A percentile compares a stretch with the other conserved stretches of the same genome.
Evolutionary conservation across 2,797 vertebrate species (phyloP).

Genomic region (Sylvia borin): DNA sequence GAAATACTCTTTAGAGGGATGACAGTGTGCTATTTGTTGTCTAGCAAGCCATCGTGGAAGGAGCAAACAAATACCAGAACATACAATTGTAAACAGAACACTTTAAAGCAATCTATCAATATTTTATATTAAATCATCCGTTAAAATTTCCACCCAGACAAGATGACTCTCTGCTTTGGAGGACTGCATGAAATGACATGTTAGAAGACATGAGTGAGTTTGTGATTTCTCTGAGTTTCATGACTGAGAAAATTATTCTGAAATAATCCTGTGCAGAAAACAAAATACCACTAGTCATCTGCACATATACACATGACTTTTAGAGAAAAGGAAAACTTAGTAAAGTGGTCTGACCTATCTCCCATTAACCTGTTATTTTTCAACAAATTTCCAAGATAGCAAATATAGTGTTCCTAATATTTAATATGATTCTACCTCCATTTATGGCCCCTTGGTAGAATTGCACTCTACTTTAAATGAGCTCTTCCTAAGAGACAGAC

Average conservation of each 20-base stretch:
- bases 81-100: conserved; percentile 26
- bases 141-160: not conserved
- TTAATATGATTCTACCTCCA: conserved; percentile 54
- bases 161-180: not conserved
- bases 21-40: conserved; percentile 27
- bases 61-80: conserved; percentile 18
- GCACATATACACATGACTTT: not conserved
- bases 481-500: conserved; percentile 47
- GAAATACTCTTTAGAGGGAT: not conserved
- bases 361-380: conserved; percentile 37
- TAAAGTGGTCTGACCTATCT: not conserved
- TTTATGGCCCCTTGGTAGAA: conserved; percentile 46
- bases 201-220: not conserved
- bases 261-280: not conserved
- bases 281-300: not conserved
- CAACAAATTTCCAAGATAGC: conserved; percentile 22
- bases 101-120: not conserved
- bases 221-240: not conserved
- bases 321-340: not conserved
- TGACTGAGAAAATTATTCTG: conserved; percentile 21
- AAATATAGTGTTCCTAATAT: conserved; percentile 12
- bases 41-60: not conserved
- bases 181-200: not conserved
- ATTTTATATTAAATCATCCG: conserved; percentile 28
- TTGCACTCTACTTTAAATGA: conserved; percentile 57